Conservation (phyloP, 30 jellyfish, hydroid and myxozoan species). For the Haliclystus octoradiatus region DNA sequence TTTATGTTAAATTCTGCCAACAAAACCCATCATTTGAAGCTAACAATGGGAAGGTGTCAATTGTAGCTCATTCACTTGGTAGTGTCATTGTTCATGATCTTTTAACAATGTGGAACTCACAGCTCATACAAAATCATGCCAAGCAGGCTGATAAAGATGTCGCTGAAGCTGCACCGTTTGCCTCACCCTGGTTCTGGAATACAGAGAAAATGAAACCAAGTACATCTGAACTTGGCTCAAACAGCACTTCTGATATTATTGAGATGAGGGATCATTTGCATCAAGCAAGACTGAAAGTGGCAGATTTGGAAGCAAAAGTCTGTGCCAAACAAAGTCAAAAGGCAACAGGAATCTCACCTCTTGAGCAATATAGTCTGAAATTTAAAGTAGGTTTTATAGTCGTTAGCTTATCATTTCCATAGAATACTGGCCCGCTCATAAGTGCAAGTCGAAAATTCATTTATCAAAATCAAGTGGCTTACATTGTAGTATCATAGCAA, state of each 20-base stretch:
- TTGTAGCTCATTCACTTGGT: constrained; percentile 92
- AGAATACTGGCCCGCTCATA: too few relatives aligned
- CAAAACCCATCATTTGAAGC: constrained; percentile 74
- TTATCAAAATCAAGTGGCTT: too few relatives aligned
- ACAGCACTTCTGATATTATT: background rate
- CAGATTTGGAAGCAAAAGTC: constrained; percentile 53
- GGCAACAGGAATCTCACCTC: background rate
- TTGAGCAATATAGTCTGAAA: constrained; percentile 14
- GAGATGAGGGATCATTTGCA: constrained; percentile 36
- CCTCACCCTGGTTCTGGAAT: background rate
- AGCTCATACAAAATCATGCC: constrained; percentile 45
- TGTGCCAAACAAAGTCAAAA: constrained; percentile 1
- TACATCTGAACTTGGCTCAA: background rate
- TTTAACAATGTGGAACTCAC: constrained; percentile 68
- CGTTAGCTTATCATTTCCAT: too few relatives aligned
- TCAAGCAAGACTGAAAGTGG: constrained; percentile 47
- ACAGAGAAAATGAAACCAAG: background rate
- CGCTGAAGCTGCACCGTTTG: constrained; percentile 69
- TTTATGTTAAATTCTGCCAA: constrained; percentile 32
- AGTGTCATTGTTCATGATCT: constrained; percentile 88
- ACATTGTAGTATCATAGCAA: too few relatives aligned
- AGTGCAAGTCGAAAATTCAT: too few relatives aligned
- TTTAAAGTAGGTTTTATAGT: too few relatives aligned
- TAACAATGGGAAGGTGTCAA: constrained; percentile 80
- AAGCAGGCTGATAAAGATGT: constrained; percentile 68